These are phyloP conservation scores for Meghimatium bilineatum DNA, from an alignment of 2,888 invertebrate species.

Conservation along the genomic window DNA sequence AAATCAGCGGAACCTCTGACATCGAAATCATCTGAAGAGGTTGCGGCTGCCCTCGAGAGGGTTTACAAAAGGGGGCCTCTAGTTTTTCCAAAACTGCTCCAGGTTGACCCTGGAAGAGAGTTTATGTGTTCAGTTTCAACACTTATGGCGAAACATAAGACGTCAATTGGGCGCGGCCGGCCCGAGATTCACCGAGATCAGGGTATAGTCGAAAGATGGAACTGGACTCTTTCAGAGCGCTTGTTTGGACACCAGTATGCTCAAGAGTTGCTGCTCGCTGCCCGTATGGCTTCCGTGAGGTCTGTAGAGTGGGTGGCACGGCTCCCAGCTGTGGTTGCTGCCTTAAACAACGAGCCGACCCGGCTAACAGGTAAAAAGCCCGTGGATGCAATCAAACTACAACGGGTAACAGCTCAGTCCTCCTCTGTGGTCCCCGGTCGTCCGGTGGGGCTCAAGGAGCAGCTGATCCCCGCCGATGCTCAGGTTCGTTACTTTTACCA, in stretches of 20 bases:
- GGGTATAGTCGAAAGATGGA: background rate
- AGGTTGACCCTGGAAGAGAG: conserved; percentile 18
- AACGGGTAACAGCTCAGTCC: background rate
- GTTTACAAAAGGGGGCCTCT: conserved; percentile 29
- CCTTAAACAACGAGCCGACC: background rate
- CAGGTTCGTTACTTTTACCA: background rate
- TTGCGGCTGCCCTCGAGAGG: background rate
- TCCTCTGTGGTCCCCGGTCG: background rate
- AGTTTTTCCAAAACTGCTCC: background rate
- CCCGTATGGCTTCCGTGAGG: too few species aligned
- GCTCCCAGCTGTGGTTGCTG: background rate
- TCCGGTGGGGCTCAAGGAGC: too few species aligned
- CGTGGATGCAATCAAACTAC: background rate
- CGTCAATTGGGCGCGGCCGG: background rate
- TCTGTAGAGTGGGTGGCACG: background rate
- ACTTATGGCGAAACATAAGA: background rate
- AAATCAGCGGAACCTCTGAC: background rate
- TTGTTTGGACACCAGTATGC: conserved; percentile 8
- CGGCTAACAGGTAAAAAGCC: background rate
- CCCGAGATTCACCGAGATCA: background rate
- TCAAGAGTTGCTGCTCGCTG: background rate
- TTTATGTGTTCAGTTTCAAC: conserved; percentile 14
- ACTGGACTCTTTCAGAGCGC: conserved; percentile 5
- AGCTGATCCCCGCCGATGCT: background rate
- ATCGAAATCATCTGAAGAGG: background rate